A percentile compares a stretch with the other conserved stretches of the same genome.
These are phyloP conservation scores for Drosophila gaucha DNA, from an alignment of 2,888 invertebrate genomes.

Conservation along the genomic window DNA sequence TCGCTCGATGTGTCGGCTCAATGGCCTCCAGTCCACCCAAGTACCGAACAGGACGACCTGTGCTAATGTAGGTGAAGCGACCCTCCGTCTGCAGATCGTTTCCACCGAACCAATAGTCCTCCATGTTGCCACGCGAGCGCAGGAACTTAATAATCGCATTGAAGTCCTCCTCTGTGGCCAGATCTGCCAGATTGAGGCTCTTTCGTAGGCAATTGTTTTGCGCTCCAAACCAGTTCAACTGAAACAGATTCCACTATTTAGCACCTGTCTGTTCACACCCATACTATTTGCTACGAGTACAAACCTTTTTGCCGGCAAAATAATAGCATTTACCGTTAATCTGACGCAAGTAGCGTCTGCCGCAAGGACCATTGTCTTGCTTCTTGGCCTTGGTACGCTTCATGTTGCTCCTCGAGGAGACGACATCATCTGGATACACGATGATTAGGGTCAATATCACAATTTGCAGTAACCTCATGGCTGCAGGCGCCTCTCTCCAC, in stretches of 20 bases:
- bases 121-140: constrained; percentile 33
- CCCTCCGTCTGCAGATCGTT: constrained; percentile 63
- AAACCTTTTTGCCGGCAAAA: constrained; percentile 52
- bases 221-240: constrained; percentile 69
- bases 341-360: constrained; percentile 42
- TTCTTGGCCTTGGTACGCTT: constrained; percentile 1
- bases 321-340: constrained; percentile 62
- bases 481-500: constrained; percentile 32
- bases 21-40: constrained; percentile 31
- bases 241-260: not conserved
- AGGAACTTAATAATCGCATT: constrained; percentile 37
- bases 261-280: not conserved
- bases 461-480: constrained; percentile 59
- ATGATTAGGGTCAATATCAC: constrained; percentile 53
- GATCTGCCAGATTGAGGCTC: constrained; percentile 52
- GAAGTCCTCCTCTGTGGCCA: constrained; percentile 43
- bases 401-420: constrained; percentile 10
- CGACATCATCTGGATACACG: constrained; percentile 44
- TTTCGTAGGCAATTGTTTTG: constrained; percentile 69
- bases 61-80: constrained; percentile 61
- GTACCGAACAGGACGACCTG: constrained; percentile 41
- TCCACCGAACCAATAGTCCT: constrained; percentile 68
- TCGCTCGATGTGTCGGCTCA: constrained; percentile 53
- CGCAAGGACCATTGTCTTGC: constrained; percentile 54
- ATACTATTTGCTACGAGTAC: not conserved